Conservation (phyloP, 1,140 invertebrate genomes). For the Chelonus insularis region DNA sequence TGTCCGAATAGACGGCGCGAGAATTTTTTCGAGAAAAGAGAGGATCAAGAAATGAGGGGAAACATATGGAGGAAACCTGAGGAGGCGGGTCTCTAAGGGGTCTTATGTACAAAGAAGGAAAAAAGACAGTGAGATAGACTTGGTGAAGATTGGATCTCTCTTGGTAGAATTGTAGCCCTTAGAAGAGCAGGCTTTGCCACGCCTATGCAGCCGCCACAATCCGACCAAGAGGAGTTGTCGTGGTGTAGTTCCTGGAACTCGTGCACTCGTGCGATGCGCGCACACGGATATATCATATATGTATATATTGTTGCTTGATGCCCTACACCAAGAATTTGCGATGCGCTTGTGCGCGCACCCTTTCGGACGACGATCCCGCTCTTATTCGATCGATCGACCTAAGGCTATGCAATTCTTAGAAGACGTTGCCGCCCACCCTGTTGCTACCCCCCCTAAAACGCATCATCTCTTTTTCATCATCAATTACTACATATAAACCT, state of each 20-base stretch:
- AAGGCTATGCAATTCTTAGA: background rate
- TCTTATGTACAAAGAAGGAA: background rate
- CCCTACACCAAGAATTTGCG: too few relatives aligned
- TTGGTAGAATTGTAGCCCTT: conserved; percentile 7
- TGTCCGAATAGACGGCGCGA: background rate
- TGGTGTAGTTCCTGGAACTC: conserved; percentile 20
- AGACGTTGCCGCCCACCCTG: background rate
- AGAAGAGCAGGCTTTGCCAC: conserved; percentile 11
- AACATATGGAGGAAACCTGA: conserved; percentile 14
- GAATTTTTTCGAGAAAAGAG: background rate
- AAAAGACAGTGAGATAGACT: background rate
- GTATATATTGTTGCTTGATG: background rate
- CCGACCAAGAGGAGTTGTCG: conserved; percentile 23
- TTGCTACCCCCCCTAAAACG: background rate
- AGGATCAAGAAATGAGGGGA: background rate
- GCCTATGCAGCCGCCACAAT: conserved; percentile 28
- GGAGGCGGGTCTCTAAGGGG: too few relatives aligned
- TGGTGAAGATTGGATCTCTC: conserved; percentile 20
- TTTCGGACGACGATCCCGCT: background rate
- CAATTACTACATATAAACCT: too few relatives aligned
- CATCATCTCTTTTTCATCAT: background rate
- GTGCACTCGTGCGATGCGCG: conserved; percentile 23
- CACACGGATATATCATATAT: conserved; percentile 1
- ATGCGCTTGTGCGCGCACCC: too few relatives aligned
- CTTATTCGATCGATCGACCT: background rate